phyloP scores from a whole-genome alignment of 2,113 vertebrate genomes.

The Mesoclemmys tuberculata region DNA sequence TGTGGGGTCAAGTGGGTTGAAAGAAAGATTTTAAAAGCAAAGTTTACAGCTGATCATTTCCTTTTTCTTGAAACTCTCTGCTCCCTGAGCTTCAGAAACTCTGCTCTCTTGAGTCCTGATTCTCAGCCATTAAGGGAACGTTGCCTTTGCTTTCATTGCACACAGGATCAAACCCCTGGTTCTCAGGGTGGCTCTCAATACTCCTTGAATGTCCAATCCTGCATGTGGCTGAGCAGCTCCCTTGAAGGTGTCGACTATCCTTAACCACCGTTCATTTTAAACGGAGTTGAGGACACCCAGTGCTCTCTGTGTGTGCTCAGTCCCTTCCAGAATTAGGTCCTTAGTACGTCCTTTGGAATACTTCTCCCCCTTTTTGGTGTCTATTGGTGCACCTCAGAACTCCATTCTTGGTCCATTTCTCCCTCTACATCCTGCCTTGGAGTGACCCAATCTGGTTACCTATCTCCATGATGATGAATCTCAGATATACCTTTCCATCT shows the following conservation, averaged over 20 bases:
- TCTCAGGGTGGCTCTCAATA: not conserved
- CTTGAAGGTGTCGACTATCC: not conserved
- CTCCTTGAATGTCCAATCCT: not conserved
- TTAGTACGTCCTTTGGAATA: not conserved
- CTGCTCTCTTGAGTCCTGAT: fast-evolving
- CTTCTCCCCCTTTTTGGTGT: not conserved
- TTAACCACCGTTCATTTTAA: not conserved
- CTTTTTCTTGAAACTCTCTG: not conserved
- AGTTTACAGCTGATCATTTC: not conserved
- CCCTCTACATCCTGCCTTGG: not conserved
- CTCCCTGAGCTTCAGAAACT: not conserved
- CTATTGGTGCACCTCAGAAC: not conserved
- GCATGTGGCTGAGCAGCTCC: not conserved
- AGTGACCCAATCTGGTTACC: not conserved
- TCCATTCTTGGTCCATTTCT: not conserved
- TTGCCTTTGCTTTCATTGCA: not conserved
- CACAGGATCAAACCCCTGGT: not conserved
- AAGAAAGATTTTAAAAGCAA: not conserved
- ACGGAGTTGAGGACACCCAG: not conserved
- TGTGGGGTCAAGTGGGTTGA: not conserved
- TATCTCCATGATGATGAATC: not conserved
- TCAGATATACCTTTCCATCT: not conserved
- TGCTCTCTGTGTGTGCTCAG: not conserved
- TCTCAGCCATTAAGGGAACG: not conserved
- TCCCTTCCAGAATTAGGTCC: not conserved